phyloP scores from a whole-genome alignment of 2,888 invertebrate species.

The Drosophila tripunctata region DNA sequence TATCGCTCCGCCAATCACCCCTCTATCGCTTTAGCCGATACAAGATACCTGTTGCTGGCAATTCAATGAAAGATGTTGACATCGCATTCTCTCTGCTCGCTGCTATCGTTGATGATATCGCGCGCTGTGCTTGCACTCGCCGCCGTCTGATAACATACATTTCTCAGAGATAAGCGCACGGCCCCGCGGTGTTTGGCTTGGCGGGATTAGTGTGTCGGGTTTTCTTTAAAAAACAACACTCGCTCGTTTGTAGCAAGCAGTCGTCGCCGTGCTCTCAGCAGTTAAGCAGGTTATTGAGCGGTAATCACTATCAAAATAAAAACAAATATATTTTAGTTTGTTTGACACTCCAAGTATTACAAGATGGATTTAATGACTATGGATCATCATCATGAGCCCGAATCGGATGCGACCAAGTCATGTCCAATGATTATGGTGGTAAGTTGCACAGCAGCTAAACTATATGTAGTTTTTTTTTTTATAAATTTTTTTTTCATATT shows the following conservation, averaged over 20 bases:
- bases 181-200: conserved; percentile 31
- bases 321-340: conserved; percentile 7
- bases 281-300: conserved; percentile 57
- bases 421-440: conserved; percentile 84
- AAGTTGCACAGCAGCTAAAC: conserved; percentile 65
- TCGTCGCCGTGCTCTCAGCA: conserved; percentile 56
- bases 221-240: conserved; percentile 68
- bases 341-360: neutral
- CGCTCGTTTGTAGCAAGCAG: conserved; percentile 53
- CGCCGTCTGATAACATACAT: conserved; percentile 55
- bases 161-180: conserved; percentile 66
- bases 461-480: too few relatives aligned
- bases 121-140: conserved; percentile 14
- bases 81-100: conserved; percentile 7
- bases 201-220: conserved; percentile 62
- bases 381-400: conserved; percentile 68
- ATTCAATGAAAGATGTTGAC: conserved; percentile 6
- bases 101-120: conserved; percentile 46
- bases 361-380: conserved; percentile 56
- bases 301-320: conserved; percentile 35
- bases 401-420: conserved; percentile 30
- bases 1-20: too few relatives aligned
- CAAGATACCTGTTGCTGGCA: neutral
- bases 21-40: too few relatives aligned
- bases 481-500: neutral